Conservation (phyloP, 2,888 invertebrate genomes). For the Plebejus melissa region DNA sequence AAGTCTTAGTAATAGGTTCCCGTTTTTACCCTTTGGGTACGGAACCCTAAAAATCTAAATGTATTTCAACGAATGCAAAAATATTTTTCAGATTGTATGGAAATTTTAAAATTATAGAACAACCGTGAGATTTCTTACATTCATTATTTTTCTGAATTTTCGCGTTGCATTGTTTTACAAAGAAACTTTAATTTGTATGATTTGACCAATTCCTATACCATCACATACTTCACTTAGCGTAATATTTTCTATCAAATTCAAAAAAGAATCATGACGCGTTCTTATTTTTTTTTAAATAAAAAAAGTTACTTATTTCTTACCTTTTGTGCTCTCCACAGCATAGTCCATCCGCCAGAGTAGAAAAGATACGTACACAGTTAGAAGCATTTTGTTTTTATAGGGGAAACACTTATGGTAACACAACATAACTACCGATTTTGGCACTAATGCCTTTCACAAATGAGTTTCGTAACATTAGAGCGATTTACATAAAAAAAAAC, state of each 20-base stretch:
- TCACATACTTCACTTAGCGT: neutral
- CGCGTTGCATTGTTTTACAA: neutral
- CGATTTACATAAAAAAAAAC: constrained; percentile 28
- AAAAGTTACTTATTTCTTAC: constrained; percentile 43
- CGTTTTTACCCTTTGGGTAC: too few relatives aligned
- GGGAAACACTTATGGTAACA: constrained; percentile 62
- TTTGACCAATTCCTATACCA: neutral
- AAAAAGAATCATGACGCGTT: neutral
- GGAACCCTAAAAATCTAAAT: neutral
- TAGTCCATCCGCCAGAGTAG: constrained; percentile 71
- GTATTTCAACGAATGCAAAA: neutral
- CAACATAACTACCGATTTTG: constrained; percentile 60
- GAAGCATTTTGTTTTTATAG: constrained; percentile 63
- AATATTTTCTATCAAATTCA: too few relatives aligned
- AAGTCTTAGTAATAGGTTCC: too few relatives aligned
- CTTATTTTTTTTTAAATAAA: neutral
- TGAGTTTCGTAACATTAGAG: constrained; percentile 60
- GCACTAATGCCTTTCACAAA: constrained; percentile 57
- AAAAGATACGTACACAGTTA: constrained; percentile 59
- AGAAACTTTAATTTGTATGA: neutral
- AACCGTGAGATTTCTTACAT: neutral
- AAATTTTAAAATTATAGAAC: neutral
- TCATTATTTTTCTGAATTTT: neutral
- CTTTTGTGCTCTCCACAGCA: constrained; percentile 70
- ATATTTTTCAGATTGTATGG: neutral